A percentile compares a stretch with the other conserved stretches of the same genome.
These are phyloP conservation scores for Drosophila pseudoananassae DNA, from an alignment of 1,140 invertebrate genomes.

Conservation along the genomic window DNA sequence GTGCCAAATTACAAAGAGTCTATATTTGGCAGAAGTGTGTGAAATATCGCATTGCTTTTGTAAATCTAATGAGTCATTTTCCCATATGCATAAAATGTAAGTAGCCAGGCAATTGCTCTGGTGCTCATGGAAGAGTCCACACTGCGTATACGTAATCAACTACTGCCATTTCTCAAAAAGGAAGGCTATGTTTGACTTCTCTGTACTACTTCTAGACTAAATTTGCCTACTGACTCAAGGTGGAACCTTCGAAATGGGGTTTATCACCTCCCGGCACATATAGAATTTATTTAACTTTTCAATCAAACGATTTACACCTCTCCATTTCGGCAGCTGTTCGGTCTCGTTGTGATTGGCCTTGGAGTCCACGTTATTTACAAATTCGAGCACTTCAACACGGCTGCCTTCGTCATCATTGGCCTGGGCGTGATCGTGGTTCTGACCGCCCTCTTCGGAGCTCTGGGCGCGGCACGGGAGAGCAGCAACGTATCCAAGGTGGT, in stretches of 20 bases:
- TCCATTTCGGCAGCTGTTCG: constrained; percentile 58
- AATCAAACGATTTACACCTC: constrained; percentile 18
- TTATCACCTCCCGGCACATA: constrained; percentile 27
- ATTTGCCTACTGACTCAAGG: constrained; percentile 50
- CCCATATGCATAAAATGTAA: constrained; percentile 50
- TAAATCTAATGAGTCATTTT: constrained; percentile 40
- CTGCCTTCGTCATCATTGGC: constrained; percentile 61
- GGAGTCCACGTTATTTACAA: constrained; percentile 63
- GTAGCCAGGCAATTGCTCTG: constrained; percentile 21
- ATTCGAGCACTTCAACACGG: constrained; percentile 71
- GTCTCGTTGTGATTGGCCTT: constrained; percentile 57
- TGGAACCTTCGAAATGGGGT: constrained; percentile 14
- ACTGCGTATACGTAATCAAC: constrained; percentile 53
- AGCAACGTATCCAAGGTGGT: constrained; percentile 67
- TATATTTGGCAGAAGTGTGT: constrained; percentile 51
- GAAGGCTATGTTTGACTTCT: neutral
- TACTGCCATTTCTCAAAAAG: neutral
- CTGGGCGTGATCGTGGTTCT: constrained; percentile 59
- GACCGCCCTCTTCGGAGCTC: constrained; percentile 53
- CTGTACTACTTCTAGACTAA: neutral
- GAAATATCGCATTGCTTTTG: constrained; percentile 49
- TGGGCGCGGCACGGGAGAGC: constrained; percentile 72
- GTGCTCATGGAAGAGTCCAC: constrained; percentile 14
- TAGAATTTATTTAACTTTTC: constrained; percentile 33
- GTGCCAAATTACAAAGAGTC: constrained; percentile 31